Evolutionary conservation across 2,888 invertebrate genomes (phyloP), one percentile per base, ranked within the genome.

Genomic region (Sceliomorpha sp.): DNA sequence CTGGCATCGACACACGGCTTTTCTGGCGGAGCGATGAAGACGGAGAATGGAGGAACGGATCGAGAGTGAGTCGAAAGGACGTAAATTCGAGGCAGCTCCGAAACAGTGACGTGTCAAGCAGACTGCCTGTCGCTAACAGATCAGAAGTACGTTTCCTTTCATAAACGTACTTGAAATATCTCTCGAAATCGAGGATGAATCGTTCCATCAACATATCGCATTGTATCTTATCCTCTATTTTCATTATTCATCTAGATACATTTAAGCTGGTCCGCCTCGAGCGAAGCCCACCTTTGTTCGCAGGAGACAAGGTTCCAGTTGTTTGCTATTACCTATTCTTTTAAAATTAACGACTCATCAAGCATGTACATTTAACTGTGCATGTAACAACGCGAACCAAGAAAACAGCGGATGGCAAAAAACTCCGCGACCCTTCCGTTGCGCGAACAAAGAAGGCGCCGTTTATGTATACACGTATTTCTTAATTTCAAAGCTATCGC

Each of bases 401-500:
- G 59, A 50, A 73, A 74, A 68, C 66, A 59, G 58, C 36, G 70
- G 67, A 59, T 53, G 64, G 36, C 63, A 58, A 50, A 68, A 66
- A 50, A 53, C 15, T 32, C 12, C 14, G 27, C 32, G 55, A 53
- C 59, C 50, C 59, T 55, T 37, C 47, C 6, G 50, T 58, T 31
- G 42, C 26, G 27, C 69, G 72, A 79, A 80, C 79, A 73, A 77
- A 72, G 55, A 56, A 60, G 36, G 20, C 63, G 51, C 45, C 48
- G 70, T 55, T 73, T 66, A 64, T 63, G 58, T 62, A 70, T 66
- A 63, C 60, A 60, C 67, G 70, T 71, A 63, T 67, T 71, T 70
- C 82, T 83, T 85, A 84, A 86, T 84, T 85, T 84, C 84, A 72
- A 83, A 81, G 78, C 81, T 84, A 84, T 86, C 81, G 84, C n/a